Evolutionary conservation across 2,797 vertebrate genomes (phyloP).

Genomic region (Monodelphis domestica): DNA sequence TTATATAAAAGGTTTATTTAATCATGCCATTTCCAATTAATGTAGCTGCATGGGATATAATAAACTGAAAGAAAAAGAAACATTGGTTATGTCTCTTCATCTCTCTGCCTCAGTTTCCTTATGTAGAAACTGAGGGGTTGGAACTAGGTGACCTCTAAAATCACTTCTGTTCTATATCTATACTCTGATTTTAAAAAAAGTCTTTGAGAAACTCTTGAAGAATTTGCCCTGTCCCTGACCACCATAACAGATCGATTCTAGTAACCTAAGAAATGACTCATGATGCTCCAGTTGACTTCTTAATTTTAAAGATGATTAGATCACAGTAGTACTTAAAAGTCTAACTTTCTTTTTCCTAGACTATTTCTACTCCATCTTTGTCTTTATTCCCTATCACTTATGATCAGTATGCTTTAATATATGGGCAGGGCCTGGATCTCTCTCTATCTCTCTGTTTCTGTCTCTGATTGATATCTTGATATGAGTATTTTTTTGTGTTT

Average conservation of each 20-base stretch:
- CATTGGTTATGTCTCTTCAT: background rate
- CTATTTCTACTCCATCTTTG: background rate
- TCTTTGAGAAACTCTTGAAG: conserved; percentile 18
- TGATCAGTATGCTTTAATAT: background rate
- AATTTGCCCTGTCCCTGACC: background rate
- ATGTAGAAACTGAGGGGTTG: background rate
- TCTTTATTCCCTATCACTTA: background rate
- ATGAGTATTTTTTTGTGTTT: background rate
- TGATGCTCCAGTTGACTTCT: background rate
- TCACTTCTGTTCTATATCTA: background rate
- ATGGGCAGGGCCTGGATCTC: background rate
- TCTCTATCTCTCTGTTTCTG: too few relatives aligned
- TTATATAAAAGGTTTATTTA: conserved; percentile 59
- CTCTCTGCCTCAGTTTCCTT: background rate
- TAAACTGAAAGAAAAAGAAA: conserved; percentile 50
- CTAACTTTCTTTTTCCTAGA: background rate
- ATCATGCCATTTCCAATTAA: conserved; percentile 56
- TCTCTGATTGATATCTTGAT: too few relatives aligned
- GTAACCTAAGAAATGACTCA: background rate
- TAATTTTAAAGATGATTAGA: background rate
- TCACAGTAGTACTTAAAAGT: background rate
- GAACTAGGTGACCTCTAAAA: background rate
- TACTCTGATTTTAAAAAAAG: conserved; percentile 36
- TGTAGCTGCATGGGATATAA: conserved; percentile 56
- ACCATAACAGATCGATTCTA: background rate